Conservation (phyloP, 1,140 invertebrate species). For the Apis florea region DNA sequence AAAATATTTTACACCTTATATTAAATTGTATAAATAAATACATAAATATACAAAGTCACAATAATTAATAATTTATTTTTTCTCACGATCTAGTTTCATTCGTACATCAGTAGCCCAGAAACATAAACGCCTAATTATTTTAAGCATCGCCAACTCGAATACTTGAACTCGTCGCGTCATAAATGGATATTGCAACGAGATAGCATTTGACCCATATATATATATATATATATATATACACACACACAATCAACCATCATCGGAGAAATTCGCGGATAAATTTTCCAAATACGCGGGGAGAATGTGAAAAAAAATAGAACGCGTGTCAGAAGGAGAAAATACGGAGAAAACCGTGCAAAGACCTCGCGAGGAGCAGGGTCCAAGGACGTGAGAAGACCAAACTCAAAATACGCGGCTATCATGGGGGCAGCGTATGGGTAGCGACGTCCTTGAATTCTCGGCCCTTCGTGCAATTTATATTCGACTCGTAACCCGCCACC, state of each 20-base stretch:
- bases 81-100: background rate
- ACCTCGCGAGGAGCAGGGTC: constrained; percentile 40
- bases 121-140: constrained; percentile 10
- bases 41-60: background rate
- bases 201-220: constrained; percentile 23
- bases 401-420: constrained; percentile 2
- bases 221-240: no score
- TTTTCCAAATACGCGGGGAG: background rate
- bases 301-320: background rate
- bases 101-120: background rate
- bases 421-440: constrained; percentile 32
- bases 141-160: background rate
- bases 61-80: background rate
- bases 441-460: constrained; percentile 49
- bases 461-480: constrained; percentile 63
- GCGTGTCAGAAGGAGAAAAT: background rate
- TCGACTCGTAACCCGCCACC: constrained; percentile 57
- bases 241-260: background rate
- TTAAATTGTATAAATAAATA: background rate
- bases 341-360: background rate
- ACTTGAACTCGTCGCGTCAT: background rate
- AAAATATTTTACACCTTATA: no score
- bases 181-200: background rate
- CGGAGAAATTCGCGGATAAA: background rate
- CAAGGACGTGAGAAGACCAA: constrained; percentile 46